Evolutionary conservation across 1,140 invertebrate species (phyloP), one percentile per base, ranked within the genome.

Genomic region (Drosophila trapezifrons): DNA sequence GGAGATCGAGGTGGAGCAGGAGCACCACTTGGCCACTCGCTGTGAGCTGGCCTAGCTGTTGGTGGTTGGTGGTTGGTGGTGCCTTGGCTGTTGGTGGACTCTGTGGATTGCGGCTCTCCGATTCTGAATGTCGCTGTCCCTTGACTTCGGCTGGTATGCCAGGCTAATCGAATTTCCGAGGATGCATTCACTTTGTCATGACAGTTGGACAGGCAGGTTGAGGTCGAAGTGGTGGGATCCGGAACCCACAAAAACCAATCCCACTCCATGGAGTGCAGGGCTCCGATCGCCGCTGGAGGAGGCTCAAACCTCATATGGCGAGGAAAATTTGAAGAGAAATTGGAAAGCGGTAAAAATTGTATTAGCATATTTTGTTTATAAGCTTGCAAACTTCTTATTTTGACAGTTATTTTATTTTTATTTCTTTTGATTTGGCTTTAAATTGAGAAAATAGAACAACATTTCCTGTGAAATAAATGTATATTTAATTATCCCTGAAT

Each of bases 111-210:
- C n/a, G 63, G 60, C 40, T 55, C 22, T 52, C 18, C 37, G 78
- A 45, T 73, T 78, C 47, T 38, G 58, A 76, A 87, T 85, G 81
- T 86, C 78, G 81, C 78, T 87, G 82, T 86, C 82, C 82, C 82
- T 86, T 85, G 83, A 71, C 67, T 71, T 70, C 10, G 65, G 37
- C 42, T 70, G 65, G 67, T 76, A 76, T 66, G 73, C 62, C 71
- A 43, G 73, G 73, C 73, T 76, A 76, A 76, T 76, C 73, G 62
- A 76, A 57, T 76, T 67, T 55, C 52, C 62, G 54, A 76, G 73
- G 72, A 76, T 76, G 73, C 73, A 76, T 76, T 76, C 62, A 76
- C 73, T 76, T 76, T 76, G 62, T 45, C 72, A 76, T 76, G 54
- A 66, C 67, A 66, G 52, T 76, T 76, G 71, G 72, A 56, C 59